These are phyloP conservation scores for Planococcus citri DNA, from an alignment of 1,140 invertebrate genomes.

Conservation along the genomic window DNA sequence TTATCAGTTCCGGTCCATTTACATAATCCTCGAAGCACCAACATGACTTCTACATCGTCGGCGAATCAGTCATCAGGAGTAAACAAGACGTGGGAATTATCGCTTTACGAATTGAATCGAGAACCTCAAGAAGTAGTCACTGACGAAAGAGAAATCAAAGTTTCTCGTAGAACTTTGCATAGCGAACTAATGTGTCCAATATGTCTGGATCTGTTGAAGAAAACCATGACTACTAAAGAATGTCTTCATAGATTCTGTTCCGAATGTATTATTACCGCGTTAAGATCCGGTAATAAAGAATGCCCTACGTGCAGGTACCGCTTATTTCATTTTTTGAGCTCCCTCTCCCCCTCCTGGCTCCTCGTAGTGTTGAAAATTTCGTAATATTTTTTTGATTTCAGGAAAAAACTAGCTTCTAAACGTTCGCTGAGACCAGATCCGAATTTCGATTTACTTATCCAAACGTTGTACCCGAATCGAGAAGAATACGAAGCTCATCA, in stretches of 20 bases:
- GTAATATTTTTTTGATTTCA: conserved; percentile 30
- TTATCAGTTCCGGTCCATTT: no score
- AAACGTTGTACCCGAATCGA: conserved; percentile 94
- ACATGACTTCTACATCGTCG: conserved; percentile 36
- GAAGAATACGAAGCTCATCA: conserved; percentile 97
- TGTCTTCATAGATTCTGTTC: conserved; percentile 97
- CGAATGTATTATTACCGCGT: conserved; percentile 95
- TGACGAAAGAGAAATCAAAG: conserved; percentile 91
- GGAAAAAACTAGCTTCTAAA: conserved; percentile 97
- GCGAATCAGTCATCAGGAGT: conserved; percentile 53
- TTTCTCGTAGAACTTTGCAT: conserved; percentile 88
- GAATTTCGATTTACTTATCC: conserved; percentile 95
- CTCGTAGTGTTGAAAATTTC: no score
- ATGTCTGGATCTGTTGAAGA: conserved; percentile 97
- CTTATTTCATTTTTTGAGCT: no score
- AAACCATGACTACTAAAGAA: conserved; percentile 99
- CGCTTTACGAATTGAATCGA: conserved; percentile 88
- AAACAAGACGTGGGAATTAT: conserved; percentile 96
- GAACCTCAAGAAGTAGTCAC: conserved; percentile 82
- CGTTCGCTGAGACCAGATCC: conserved; percentile 90
- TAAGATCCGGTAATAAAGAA: conserved; percentile 98
- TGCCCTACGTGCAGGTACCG: conserved; percentile 75
- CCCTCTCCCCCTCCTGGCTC: no score
- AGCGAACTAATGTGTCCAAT: conserved; percentile 99
- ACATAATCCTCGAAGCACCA: neutral